Base-by-base conservation (phyloP, 2,888 invertebrate genomes). In the Hybos culiciformis region DNA sequence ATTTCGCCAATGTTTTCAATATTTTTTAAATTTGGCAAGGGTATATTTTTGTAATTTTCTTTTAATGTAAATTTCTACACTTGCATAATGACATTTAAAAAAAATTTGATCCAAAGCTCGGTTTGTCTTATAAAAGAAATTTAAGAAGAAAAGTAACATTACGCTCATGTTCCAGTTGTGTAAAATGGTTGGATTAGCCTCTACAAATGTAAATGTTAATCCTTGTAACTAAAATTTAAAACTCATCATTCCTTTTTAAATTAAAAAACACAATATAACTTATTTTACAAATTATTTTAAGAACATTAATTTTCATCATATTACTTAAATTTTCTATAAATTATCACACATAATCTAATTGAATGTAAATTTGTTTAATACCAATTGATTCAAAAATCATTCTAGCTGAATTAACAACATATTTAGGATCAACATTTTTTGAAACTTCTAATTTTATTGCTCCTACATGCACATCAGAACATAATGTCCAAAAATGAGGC, bases 401-500 rank as follows among this genome's bases (percentile, higher is more conserved):
- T 54, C 92, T 87, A 19, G 93, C 83, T 59, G 92, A 91, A 48
- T 86, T 86, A 19, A 90, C 79, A 37, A 96, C 85, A 63, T 94
- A 94, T 59, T 87, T 81, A 2, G 90, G 81, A 67, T 96, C 96
- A 9, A 92, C 90, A 54, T 84, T 84, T 57, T 81, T 78, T 0
- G 91, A 83, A n/a, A 96, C 94, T 67, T 96, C 96, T 42, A 97
- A 68, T 69, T 96, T 97, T 42, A 97, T 69, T 51, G 87, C 87
- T 50, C 96, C 96, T 2, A 94, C 83, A 62, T 83, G 92, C 45
- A 86, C 79, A 54, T 93, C 91, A 60, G 90, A 92, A 64, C 94
- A 94, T 48, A 97, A 71, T 12, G 96, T 97, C 96, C 96, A 97
- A 68, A 97, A 96, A 62, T 96, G 96, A 4, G 93, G 93, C 56